These are phyloP conservation scores for Parelbella ahira DNA, from an alignment of 2,888 invertebrate genomes.

Conservation along the genomic window DNA sequence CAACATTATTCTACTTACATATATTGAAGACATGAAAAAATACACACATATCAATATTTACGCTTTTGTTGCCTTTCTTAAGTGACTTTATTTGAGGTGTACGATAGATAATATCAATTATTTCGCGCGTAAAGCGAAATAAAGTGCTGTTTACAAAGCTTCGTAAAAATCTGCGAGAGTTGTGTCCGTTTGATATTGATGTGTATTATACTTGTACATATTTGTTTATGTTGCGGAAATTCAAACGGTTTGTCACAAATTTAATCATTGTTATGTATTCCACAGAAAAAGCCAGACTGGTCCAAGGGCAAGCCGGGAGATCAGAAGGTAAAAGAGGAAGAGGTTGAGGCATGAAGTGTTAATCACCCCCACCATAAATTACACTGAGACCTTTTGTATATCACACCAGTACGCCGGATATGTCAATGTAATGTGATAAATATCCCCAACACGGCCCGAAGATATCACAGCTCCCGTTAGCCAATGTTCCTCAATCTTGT, in stretches of 20 bases:
- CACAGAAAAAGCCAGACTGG: slow-evolving; percentile 97
- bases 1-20: no score
- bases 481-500: slow-evolving; percentile 45
- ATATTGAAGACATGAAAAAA: no score
- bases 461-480: slow-evolving; percentile 26
- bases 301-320: slow-evolving; percentile 94
- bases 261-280: slow-evolving; percentile 49
- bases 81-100: no score
- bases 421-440: slow-evolving; percentile 57
- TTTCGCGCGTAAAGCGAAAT: no score
- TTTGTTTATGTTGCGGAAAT: slow-evolving; percentile 26
- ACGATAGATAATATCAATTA: no score
- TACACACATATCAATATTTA: no score
- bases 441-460: slow-evolving; percentile 34
- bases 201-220: no score
- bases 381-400: slow-evolving; percentile 64
- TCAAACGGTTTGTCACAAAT: neutral
- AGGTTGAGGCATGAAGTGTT: slow-evolving; percentile 89
- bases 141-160: no score
- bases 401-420: slow-evolving; percentile 50
- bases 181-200: slow-evolving; percentile 19
- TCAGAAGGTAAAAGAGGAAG: slow-evolving; percentile 92
- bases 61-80: no score
- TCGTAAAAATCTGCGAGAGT: slow-evolving; percentile 13
- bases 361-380: slow-evolving; percentile 50